Evolutionary conservation across 2,888 invertebrate species (phyloP).

Genomic region (Spisula solida): DNA sequence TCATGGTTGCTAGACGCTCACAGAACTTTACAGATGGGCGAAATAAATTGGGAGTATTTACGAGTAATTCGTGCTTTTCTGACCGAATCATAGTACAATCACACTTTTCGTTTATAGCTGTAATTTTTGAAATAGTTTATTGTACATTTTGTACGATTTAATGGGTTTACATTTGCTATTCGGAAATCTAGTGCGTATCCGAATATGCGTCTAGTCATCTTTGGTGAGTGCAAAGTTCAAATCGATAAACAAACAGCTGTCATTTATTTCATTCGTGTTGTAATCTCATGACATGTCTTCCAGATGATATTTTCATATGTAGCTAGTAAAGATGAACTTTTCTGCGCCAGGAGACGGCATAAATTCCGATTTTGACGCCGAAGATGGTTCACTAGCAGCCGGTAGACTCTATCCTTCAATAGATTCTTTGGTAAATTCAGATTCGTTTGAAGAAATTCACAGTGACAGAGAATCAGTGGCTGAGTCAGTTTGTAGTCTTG

Average conservation of each 20-base stretch:
- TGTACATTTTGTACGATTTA: too few species aligned
- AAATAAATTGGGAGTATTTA: too few species aligned
- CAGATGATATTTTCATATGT: constrained; percentile 27
- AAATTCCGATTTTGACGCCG: constrained; percentile 57
- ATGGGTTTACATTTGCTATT: too few species aligned
- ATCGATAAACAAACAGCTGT: constrained; percentile 68
- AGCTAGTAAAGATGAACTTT: constrained; percentile 63
- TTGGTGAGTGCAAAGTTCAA: constrained; percentile 60
- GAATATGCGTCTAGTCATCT: constrained; percentile 33
- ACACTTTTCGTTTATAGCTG: too few species aligned
- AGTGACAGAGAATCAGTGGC: constrained; percentile 69
- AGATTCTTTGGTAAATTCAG: constrained; percentile 67
- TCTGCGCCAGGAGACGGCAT: constrained; percentile 72
- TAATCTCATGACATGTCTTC: constrained; percentile 25
- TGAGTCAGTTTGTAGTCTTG: constrained; percentile 63
- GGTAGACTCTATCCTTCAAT: constrained; percentile 71
- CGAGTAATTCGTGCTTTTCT: too few species aligned
- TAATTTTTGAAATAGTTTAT: too few species aligned
- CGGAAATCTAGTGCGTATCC: constrained; percentile 13
- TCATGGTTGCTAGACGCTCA: too few species aligned
- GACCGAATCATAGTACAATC: too few species aligned
- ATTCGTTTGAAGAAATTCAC: constrained; percentile 77
- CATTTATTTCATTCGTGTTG: constrained; percentile 29
- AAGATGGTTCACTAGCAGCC: constrained; percentile 41
- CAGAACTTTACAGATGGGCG: too few species aligned